Evolutionary conservation across 2,888 invertebrate species (phyloP).

Genomic region (Xanthostigma xanthostigma): DNA sequence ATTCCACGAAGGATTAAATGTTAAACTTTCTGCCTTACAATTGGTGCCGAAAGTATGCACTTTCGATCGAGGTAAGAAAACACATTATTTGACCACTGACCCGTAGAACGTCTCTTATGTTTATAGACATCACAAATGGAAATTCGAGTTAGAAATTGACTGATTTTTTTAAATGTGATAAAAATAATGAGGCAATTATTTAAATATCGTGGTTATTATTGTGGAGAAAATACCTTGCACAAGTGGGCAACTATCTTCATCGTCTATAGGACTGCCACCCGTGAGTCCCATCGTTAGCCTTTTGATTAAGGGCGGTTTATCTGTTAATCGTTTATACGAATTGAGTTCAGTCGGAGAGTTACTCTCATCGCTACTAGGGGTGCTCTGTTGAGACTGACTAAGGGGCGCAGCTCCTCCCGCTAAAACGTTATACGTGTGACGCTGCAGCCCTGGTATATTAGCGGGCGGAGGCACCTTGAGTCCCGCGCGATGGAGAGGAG

Average conservation of each 20-base stretch:
- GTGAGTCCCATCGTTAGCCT: slow-evolving; percentile 63
- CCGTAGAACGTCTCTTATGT: too few relatives aligned
- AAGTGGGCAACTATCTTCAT: slow-evolving; percentile 56
- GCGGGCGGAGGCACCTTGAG: too few relatives aligned
- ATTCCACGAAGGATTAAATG: too few relatives aligned
- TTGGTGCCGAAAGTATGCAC: too few relatives aligned
- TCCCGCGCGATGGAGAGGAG: too few relatives aligned
- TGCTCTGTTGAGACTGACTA: slow-evolving; percentile 34
- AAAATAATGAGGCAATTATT: background rate
- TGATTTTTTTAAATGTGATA: background rate
- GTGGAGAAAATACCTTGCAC: slow-evolving; percentile 24
- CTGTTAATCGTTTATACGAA: slow-evolving; percentile 66
- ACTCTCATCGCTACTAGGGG: slow-evolving; percentile 69
- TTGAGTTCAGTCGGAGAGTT: slow-evolving; percentile 78
- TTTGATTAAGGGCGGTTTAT: slow-evolving; percentile 67
- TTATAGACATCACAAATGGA: too few relatives aligned
- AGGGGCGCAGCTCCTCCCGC: slow-evolving; percentile 21
- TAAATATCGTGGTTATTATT: slow-evolving; percentile 21
- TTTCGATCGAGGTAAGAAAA: too few relatives aligned
- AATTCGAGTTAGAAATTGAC: too few relatives aligned
- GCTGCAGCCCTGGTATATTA: too few relatives aligned
- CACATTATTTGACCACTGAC: too few relatives aligned
- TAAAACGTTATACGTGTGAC: too few relatives aligned
- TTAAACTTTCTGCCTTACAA: too few relatives aligned
- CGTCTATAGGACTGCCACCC: slow-evolving; percentile 37